Evolutionary conservation across 2,113 vertebrate species (phyloP).

Genomic region (Plectropomus leopardus): DNA sequence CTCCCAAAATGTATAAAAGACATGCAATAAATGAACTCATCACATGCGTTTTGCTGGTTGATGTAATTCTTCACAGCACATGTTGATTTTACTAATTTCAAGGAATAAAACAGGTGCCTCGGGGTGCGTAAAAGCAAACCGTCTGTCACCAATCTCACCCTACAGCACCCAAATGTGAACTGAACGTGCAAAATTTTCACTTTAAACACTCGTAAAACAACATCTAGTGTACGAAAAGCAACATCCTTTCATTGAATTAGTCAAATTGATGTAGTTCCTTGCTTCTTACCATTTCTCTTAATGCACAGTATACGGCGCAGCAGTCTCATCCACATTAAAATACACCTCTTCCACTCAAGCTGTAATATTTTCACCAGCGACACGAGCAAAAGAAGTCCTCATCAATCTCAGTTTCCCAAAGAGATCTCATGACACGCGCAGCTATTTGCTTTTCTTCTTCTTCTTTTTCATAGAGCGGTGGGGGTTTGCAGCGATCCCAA

Average conservation of each 20-base stretch:
- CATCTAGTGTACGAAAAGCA: neutral
- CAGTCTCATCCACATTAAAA: slow-evolving; percentile 48
- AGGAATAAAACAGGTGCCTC: slow-evolving; percentile 31
- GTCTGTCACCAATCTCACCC: slow-evolving; percentile 22
- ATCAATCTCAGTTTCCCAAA: slow-evolving; percentile 6
- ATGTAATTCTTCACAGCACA: neutral
- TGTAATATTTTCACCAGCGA: neutral
- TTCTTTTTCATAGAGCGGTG: slow-evolving; percentile 19
- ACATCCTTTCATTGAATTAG: neutral
- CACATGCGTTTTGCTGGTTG: neutral
- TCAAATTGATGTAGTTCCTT: slow-evolving; percentile 42
- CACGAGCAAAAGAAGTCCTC: slow-evolving; percentile 29
- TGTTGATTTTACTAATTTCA: neutral
- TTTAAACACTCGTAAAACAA: slow-evolving; percentile 9
- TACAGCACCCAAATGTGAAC: slow-evolving; percentile 6
- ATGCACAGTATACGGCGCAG: slow-evolving; percentile 8
- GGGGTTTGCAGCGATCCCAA: neutral
- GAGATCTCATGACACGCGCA: slow-evolving; percentile 11
- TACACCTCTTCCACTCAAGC: slow-evolving; percentile 3
- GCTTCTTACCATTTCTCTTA: slow-evolving; percentile 65
- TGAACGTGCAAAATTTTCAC: neutral
- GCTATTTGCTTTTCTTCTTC: slow-evolving; percentile 8
- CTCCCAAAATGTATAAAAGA: neutral
- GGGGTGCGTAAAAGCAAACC: slow-evolving; percentile 36
- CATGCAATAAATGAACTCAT: slow-evolving; percentile 21